A percentile compares a stretch with the other conserved stretches of the same genome.
Conservation (phyloP, 2,888 invertebrate species). For the Agrenia bidenticulata region DNA sequence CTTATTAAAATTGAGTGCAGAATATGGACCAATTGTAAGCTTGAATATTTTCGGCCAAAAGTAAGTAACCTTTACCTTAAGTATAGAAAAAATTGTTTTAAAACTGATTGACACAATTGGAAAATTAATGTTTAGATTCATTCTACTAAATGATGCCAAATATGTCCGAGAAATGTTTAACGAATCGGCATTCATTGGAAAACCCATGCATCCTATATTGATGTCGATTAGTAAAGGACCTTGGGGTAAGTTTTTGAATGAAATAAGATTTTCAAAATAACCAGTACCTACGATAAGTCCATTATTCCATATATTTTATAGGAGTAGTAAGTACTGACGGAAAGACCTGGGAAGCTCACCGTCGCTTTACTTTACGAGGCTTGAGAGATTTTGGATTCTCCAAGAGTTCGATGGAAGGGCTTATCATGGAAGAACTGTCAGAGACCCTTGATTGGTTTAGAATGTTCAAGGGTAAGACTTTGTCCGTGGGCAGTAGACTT, state of each 20-base stretch:
- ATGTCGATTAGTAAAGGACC: conserved; percentile 17
- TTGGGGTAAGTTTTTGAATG: conserved; percentile 14
- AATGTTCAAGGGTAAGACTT: too few relatives aligned
- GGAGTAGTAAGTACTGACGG: conserved; percentile 25
- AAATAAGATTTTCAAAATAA: too few relatives aligned
- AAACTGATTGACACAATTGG: too few relatives aligned
- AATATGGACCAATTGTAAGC: conserved; percentile 20
- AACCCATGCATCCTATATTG: conserved; percentile 17
- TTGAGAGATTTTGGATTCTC: conserved; percentile 27
- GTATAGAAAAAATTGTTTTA: neutral
- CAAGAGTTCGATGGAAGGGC: conserved; percentile 20
- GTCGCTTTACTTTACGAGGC: conserved; percentile 24
- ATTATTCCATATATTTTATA: neutral
- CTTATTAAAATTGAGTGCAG: conserved; percentile 19
- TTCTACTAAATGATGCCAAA: conserved; percentile 19
- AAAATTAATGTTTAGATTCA: conserved; percentile 14
- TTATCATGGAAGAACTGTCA: conserved; percentile 27
- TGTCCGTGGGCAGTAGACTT: too few relatives aligned
- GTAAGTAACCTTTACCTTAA: conserved; percentile 6
- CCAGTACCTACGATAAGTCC: too few relatives aligned
- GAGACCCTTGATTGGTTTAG: neutral
- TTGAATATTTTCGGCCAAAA: conserved; percentile 13
- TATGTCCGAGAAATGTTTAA: conserved; percentile 21
- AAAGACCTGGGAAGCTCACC: conserved; percentile 28
- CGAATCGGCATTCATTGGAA: conserved; percentile 17